Evolutionary conservation across 2,888 invertebrate species (phyloP).

Genomic region (Scaptodrosophila latifasciaeformis): DNA sequence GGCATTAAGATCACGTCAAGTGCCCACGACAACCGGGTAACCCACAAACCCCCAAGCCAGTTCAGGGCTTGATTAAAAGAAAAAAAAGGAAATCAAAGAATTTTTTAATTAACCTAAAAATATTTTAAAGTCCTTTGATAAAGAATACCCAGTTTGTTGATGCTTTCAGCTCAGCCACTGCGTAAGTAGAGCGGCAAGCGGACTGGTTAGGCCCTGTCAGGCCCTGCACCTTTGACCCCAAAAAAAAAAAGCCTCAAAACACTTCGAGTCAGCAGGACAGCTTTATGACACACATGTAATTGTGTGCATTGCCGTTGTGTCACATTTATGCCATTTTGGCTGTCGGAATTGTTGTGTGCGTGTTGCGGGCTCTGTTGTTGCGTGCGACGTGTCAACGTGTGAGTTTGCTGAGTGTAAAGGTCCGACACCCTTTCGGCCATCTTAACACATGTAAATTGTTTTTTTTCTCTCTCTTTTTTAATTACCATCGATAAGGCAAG

Average conservation of each 20-base stretch:
- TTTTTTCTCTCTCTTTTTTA: too few species aligned
- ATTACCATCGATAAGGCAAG: slow-evolving; percentile 48
- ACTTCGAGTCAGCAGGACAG: too few species aligned
- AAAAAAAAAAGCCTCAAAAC: too few species aligned
- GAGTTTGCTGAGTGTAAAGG: background rate
- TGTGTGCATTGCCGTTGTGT: slow-evolving; percentile 1
- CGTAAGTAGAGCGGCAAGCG: background rate
- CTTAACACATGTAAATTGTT: background rate
- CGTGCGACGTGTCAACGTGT: background rate
- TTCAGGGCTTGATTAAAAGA: background rate
- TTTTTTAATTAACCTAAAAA: too few species aligned
- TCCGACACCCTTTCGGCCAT: background rate
- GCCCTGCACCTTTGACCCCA: too few species aligned
- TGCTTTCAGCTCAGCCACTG: too few species aligned
- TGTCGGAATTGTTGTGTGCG: background rate
- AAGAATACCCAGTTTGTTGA: too few species aligned
- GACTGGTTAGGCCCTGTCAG: too few species aligned
- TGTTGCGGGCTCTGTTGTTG: background rate
- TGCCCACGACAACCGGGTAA: slow-evolving; percentile 32
- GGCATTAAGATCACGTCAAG: slow-evolving; percentile 11
- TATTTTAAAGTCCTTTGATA: background rate
- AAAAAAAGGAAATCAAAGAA: slow-evolving; percentile 1
- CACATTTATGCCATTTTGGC: slow-evolving; percentile 28
- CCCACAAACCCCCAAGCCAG: slow-evolving; percentile 43
- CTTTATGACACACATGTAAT: too few species aligned